Percentiles rank a stretch among this genome's conserved stretches.
Evolutionary conservation across 2,797 vertebrate species (phyloP).

Genomic region (Varecia variegata): DNA sequence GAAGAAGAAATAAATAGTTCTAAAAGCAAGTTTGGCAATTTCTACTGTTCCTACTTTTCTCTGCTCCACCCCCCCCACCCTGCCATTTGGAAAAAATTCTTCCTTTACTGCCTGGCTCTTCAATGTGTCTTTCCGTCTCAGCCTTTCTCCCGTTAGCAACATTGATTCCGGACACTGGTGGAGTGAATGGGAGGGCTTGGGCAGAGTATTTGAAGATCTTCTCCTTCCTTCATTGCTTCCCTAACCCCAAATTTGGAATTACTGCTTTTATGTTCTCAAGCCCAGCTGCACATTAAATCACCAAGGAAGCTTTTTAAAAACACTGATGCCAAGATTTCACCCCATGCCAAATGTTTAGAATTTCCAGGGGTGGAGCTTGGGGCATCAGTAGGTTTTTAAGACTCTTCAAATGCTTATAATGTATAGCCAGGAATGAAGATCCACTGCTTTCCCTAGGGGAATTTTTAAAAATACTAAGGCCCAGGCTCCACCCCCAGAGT

Average conservation of each 20-base stretch:
- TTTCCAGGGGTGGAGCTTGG: not conserved
- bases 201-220: not conserved
- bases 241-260: not conserved
- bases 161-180: not conserved
- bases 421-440: not conserved
- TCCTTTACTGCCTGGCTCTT: not conserved
- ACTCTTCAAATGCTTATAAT: not conserved
- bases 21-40: constrained; percentile 55
- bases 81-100: not conserved
- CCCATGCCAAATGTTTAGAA: not conserved
- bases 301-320: not conserved
- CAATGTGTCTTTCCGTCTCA: not conserved
- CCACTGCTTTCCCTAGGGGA: not conserved
- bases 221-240: not conserved
- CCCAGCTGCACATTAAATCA: not conserved
- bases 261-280: not conserved
- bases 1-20: constrained; percentile 67
- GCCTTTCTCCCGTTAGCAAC: not conserved
- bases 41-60: constrained; percentile 45
- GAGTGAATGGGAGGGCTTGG: not conserved
- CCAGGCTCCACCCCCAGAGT: not conserved
- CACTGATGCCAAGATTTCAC: not conserved
- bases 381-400: not conserved
- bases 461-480: not conserved
- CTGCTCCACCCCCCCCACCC: not conserved